Evolutionary conservation across 2,888 invertebrate species (phyloP).

Genomic region (Pediacus dermestoides): DNA sequence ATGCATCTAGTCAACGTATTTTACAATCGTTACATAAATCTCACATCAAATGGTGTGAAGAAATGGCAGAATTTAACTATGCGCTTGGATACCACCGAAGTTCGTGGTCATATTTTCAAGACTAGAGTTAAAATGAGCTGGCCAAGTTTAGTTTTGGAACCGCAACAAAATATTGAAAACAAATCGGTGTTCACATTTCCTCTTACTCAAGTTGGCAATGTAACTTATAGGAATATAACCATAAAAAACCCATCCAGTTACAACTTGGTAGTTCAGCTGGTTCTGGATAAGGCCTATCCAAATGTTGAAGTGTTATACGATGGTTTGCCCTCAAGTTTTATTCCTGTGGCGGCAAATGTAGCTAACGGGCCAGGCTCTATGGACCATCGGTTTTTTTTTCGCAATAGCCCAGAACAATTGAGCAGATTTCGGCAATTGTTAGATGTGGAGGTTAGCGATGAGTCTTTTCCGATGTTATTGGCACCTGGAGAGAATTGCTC

Average conservation of each 20-base stretch:
- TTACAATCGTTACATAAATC: slow-evolving; percentile 58
- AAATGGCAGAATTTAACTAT: slow-evolving; percentile 68
- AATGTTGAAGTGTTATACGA: slow-evolving; percentile 54
- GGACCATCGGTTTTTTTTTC: slow-evolving; percentile 28
- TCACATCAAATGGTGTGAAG: slow-evolving; percentile 49
- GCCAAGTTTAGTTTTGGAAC: slow-evolving; percentile 55
- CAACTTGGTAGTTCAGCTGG: slow-evolving; percentile 66
- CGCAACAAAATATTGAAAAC: slow-evolving; percentile 43
- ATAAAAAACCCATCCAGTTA: slow-evolving; percentile 71
- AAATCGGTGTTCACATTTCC: slow-evolving; percentile 60
- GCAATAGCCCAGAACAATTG: slow-evolving; percentile 9
- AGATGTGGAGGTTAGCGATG: slow-evolving; percentile 45
- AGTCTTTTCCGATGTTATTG: slow-evolving; percentile 57
- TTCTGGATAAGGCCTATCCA: slow-evolving; percentile 69
- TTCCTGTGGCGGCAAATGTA: slow-evolving; percentile 26
- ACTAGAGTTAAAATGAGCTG: slow-evolving; percentile 66
- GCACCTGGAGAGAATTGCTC: slow-evolving; percentile 56
- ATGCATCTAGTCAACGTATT: slow-evolving; percentile 61
- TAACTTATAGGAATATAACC: slow-evolving; percentile 61
- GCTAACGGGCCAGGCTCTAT: slow-evolving; percentile 15
- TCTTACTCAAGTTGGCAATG: slow-evolving; percentile 70
- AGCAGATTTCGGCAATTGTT: slow-evolving; percentile 25
- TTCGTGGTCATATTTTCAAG: slow-evolving; percentile 61
- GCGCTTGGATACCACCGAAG: slow-evolving; percentile 71
- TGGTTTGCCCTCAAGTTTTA: slow-evolving; percentile 49